Base-by-base conservation (phyloP, 2,113 vertebrate species). In the Boleophthalmus pectinirostris region DNA sequence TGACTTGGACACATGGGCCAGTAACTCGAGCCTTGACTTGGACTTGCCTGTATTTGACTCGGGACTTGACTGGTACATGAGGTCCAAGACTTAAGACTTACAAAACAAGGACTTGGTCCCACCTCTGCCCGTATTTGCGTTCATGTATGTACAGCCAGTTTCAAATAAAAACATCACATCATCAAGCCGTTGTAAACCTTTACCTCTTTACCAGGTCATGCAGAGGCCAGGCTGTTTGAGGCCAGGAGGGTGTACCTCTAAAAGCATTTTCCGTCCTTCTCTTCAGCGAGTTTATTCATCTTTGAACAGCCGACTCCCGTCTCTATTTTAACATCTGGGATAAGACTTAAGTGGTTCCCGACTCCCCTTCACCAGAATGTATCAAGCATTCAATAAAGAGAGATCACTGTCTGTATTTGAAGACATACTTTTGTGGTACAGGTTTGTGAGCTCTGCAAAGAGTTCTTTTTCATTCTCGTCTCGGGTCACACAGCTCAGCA, bases 231-330 rank as follows among this genome's bases (percentile, higher is more conserved):
- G 35, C 35, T 29, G 4, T 29, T 29, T 29, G 29, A 4, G 29
- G 70, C 16, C 68, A 11, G 45, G 57, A 69, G 4, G 35, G 11
- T 79, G 71, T 66, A 72, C 73, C 76, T 86, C 74, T 85, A 85
- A 88, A 88, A 91, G 82, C 80, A 74, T 87, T 89, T 83, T 83
- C 75, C 74, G 35, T 83, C 74, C 69, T 57, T 46, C 45, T 85
- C 82, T 87, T 79, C 77, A 80, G 78, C 71, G 79, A 67, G 70
- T 82, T 77, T 91, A 84, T 85, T 88, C 84, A 89, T 92, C 82
- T 90, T 89, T 90, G 69, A 88, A 70, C 84, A 74, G 83, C 82
- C 74, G 77, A 74, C 75, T 87, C 75, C 75, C 64, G 64, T 78
- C 79, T 80, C 64, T 78, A 72, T 79, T 76, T 82, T 80, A 83